phyloP scores from a whole-genome alignment of 2,113 vertebrate species.

The Ramphastos sulfuratus region DNA sequence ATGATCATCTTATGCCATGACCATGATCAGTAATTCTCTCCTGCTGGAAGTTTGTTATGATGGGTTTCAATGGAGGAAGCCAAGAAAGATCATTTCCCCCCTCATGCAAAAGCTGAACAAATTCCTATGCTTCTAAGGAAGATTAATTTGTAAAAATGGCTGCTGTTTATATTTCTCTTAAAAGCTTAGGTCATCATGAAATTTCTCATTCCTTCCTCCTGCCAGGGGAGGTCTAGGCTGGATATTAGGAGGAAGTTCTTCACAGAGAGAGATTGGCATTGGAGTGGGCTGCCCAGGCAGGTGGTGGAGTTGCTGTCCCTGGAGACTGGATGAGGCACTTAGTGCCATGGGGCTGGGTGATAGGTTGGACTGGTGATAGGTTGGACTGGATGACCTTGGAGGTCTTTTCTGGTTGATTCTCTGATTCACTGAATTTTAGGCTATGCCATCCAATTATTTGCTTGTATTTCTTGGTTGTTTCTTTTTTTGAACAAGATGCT shows the following conservation, averaged over 20 bases:
- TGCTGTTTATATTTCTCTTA: background rate
- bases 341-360: too few species aligned
- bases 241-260: too few species aligned
- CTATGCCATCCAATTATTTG: background rate
- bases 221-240: too few species aligned
- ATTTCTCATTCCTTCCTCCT: background rate
- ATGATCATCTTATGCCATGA: too few species aligned
- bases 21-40: background rate
- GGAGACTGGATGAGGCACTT: too few species aligned
- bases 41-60: background rate
- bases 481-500: background rate
- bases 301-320: too few species aligned
- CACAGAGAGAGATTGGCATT: too few species aligned
- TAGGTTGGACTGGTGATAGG: too few species aligned
- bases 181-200: background rate
- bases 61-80: rapidly evolving
- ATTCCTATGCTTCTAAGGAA: background rate
- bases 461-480: background rate
- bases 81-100: background rate
- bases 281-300: too few species aligned
- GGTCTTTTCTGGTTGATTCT: too few species aligned
- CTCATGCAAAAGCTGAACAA: background rate
- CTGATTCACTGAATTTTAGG: background rate
- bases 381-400: too few species aligned
- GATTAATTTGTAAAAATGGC: background rate